Conservation (phyloP, 2,888 invertebrate species). For the Andrena hattorfiana region DNA sequence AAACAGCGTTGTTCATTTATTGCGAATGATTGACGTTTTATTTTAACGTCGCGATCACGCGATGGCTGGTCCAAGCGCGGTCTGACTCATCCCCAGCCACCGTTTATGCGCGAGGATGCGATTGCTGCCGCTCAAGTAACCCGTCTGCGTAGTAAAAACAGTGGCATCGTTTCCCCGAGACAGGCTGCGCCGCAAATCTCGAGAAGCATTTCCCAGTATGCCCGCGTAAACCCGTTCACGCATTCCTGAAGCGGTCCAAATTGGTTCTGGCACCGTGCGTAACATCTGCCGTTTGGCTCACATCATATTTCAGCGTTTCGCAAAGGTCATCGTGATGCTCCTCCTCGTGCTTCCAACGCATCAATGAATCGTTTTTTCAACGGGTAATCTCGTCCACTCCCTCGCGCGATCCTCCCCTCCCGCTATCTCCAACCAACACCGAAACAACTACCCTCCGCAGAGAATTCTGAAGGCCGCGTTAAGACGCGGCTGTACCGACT, state of each 20-base stretch:
- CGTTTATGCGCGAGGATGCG: conserved; percentile 1
- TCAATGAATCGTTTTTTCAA: conserved; percentile 32
- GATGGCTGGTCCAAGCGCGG: not conserved
- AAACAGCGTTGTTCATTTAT: not conserved
- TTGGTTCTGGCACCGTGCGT: conserved; percentile 69
- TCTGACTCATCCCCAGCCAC: conserved; percentile 28
- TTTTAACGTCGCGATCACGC: not conserved
- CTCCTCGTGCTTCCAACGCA: conserved; percentile 29
- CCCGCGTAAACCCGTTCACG: conserved; percentile 38
- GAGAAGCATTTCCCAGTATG: conserved; percentile 39
- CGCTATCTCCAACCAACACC: not conserved
- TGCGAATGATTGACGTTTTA: not conserved
- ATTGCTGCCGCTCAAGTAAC: conserved; percentile 26
- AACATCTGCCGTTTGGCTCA: conserved; percentile 70
- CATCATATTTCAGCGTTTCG: conserved; percentile 74
- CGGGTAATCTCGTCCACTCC: not conserved
- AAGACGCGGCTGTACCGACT: not conserved
- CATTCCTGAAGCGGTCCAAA: conserved; percentile 69
- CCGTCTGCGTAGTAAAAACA: conserved; percentile 26
- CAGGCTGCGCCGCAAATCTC: conserved; percentile 18
- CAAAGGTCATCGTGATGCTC: conserved; percentile 62
- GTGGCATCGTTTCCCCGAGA: conserved; percentile 13
- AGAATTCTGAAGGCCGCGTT: not conserved
- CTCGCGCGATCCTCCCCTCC: not conserved
- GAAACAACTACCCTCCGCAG: not conserved